phyloP scores from a whole-genome alignment of 2,113 vertebrate genomes.

The Lophura nycthemera region DNA sequence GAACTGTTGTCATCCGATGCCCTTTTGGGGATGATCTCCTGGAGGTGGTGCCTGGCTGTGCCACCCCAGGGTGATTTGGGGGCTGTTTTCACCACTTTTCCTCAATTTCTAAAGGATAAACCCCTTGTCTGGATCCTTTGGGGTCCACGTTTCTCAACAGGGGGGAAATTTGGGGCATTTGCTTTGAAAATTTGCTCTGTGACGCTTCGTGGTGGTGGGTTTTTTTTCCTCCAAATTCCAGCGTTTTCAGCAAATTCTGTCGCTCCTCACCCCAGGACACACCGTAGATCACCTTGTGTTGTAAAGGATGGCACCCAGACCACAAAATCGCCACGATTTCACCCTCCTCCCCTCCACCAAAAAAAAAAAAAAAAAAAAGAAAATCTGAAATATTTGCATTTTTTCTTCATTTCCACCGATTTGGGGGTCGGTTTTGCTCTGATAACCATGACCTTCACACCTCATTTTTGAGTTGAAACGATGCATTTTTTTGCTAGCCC shows the following conservation, averaged over 20 bases:
- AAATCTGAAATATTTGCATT: neutral
- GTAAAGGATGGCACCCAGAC: accelerated
- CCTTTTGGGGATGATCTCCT: no score
- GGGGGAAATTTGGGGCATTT: neutral
- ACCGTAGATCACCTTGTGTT: no score
- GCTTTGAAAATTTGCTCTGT: no score
- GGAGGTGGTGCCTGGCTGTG: no score
- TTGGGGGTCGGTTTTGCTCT: neutral
- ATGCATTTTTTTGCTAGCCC: accelerated
- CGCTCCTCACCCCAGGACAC: neutral
- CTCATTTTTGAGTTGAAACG: neutral
- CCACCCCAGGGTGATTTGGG: no score
- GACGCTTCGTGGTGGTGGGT: no score
- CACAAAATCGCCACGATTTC: neutral
- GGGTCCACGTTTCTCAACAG: neutral
- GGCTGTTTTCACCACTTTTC: no score
- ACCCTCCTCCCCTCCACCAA: neutral
- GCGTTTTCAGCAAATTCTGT: neutral
- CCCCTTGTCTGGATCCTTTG: no score
- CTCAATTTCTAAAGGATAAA: no score
- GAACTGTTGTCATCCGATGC: no score
- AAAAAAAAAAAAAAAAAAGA: accelerated
- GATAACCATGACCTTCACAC: no score
- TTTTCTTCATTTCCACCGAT: neutral
- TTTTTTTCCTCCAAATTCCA: neutral